Conservation (phyloP, 2,888 invertebrate genomes). For the Suillia variegata region DNA sequence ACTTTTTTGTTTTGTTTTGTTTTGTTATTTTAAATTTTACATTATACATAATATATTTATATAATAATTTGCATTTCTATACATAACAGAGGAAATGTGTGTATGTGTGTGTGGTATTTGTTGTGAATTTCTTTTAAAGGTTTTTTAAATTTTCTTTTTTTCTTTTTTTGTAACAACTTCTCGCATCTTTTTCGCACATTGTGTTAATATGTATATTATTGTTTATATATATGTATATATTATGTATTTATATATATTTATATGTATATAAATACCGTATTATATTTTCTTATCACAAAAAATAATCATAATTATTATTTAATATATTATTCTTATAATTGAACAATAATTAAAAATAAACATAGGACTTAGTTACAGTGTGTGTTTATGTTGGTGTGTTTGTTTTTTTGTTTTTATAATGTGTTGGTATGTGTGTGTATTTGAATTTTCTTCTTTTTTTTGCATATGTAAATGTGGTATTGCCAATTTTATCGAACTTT, state of each 20-base stretch:
- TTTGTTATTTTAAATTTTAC: slow-evolving; percentile 33
- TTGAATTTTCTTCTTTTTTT: no score
- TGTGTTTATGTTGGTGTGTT: slow-evolving; percentile 46
- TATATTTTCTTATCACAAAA: slow-evolving; percentile 56
- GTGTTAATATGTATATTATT: slow-evolving; percentile 49
- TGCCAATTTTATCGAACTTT: slow-evolving; percentile 10
- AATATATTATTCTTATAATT: slow-evolving; percentile 58
- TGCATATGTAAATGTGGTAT: slow-evolving; percentile 19
- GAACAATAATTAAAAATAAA: slow-evolving; percentile 59
- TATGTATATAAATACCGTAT: slow-evolving; percentile 56
- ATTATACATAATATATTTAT: slow-evolving; percentile 58
- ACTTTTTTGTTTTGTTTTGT: slow-evolving; percentile 37
- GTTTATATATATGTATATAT: slow-evolving; percentile 41
- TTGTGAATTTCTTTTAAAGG: slow-evolving; percentile 27
- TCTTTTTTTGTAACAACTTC: slow-evolving; percentile 44
- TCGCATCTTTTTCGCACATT: slow-evolving; percentile 35
- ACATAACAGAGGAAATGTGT: slow-evolving; percentile 57
- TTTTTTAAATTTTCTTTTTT: slow-evolving; percentile 29
- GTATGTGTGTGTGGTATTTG: slow-evolving; percentile 25
- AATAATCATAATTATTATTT: slow-evolving; percentile 51
- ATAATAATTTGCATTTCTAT: slow-evolving; percentile 55
- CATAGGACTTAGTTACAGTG: slow-evolving; percentile 59
- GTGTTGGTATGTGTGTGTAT: slow-evolving; percentile 25
- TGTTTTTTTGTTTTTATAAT: slow-evolving; percentile 34
- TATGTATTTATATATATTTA: slow-evolving; percentile 47